phyloP scores from a whole-genome alignment of 2,888 invertebrate species.

The Morpho achilles region DNA sequence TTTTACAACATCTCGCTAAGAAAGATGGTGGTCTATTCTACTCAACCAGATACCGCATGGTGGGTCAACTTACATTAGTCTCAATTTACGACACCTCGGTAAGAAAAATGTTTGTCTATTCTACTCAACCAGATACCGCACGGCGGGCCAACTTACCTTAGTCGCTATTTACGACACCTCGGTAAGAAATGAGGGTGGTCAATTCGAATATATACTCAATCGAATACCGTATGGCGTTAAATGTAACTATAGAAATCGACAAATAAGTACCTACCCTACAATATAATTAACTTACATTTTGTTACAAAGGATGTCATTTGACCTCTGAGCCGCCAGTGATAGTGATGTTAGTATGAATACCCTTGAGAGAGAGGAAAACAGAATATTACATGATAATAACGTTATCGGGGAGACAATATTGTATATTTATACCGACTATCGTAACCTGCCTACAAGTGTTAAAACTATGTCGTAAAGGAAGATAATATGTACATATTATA shows the following conservation, averaged over 20 bases:
- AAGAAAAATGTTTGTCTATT: no score
- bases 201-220: no score
- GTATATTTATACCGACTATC: constrained; percentile 9
- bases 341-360: constrained; percentile 12
- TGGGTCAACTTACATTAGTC: no score
- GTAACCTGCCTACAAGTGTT: not conserved
- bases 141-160: no score
- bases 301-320: constrained; percentile 14
- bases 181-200: no score
- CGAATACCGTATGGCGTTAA: not conserved
- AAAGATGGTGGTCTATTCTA: no score
- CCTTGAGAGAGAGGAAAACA: constrained; percentile 16
- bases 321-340: constrained; percentile 9
- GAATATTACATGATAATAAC: constrained; percentile 14
- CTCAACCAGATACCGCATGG: no score
- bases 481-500: not conserved
- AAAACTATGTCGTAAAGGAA: not conserved
- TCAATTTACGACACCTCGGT: no score
- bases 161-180: no score
- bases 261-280: not conserved
- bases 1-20: no score
- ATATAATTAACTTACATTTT: constrained; percentile 5
- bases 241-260: not conserved
- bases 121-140: no score
- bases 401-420: constrained; percentile 9